phyloP scores from a whole-genome alignment of 1,140 invertebrate species.

The Teleopsis dalmanni region DNA sequence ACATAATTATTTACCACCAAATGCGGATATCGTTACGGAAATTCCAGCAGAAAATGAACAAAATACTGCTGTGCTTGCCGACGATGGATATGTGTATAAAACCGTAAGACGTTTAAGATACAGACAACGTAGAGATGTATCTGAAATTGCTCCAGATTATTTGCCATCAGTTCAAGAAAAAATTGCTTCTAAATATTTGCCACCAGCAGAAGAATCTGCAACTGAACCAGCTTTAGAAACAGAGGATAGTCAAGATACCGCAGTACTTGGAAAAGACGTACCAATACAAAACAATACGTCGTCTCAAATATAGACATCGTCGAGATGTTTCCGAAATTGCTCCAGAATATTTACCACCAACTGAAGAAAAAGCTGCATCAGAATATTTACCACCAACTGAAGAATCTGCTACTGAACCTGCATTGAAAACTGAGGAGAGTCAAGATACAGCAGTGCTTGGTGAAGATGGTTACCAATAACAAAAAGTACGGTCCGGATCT shows the following conservation, averaged over 20 bases:
- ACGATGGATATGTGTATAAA: conserved; percentile 26
- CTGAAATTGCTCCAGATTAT: conserved; percentile 21
- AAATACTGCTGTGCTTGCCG: conserved; percentile 19
- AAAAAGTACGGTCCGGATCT: conserved; percentile 23
- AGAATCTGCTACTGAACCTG: conserved; percentile 19
- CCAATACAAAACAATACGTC: conserved; percentile 34
- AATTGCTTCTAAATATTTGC: conserved; percentile 18
- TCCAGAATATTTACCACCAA: conserved; percentile 15
- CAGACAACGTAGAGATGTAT: conserved; percentile 38
- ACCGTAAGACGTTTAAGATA: conserved; percentile 24
- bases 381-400: conserved; percentile 25
- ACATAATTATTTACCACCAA: no score
- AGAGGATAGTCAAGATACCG: conserved; percentile 16
- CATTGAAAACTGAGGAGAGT: conserved; percentile 7
- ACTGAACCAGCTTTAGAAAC: conserved; percentile 13
- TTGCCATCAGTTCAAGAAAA: conserved; percentile 18
- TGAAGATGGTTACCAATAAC: conserved; percentile 27
- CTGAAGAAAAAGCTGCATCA: conserved; percentile 25
- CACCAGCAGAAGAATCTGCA: conserved; percentile 10
- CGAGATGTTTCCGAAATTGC: conserved; percentile 25
- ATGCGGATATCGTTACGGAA: conserved; percentile 16
- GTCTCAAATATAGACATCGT: conserved; percentile 31
- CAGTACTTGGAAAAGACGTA: conserved; percentile 26
- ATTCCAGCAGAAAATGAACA: conserved; percentile 9
- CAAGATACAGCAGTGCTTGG: conserved; percentile 16